Base-by-base conservation (phyloP, 2,888 invertebrate species). In the Cryptosula pallasiana region DNA sequence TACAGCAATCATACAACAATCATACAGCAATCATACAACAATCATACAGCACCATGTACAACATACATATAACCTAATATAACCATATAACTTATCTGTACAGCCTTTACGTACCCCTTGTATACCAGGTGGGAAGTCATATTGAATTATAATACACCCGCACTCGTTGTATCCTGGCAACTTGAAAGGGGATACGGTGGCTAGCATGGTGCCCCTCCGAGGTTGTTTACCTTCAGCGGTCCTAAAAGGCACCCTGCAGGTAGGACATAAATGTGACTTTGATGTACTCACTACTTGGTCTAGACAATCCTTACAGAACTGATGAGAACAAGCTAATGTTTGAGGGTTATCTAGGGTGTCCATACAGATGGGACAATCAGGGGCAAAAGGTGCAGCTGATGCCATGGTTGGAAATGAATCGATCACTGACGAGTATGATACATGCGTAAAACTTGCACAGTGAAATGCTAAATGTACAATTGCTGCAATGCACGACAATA, bases 181-280 rank as follows among this genome's bases (percentile, higher is more conserved):
- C 55, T 72, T 69, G 58, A 13, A 1, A n/a, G 1, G 9, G 29
- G 69, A n/a, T 3, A 70, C 29, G 13, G 20, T 36, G 9, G 32
- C 20, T 0, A 73, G 55, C 74, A 77, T 74, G 71, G 72, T 76
- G n/a, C 72, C 76, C 1, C 74, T 23, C 23, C 23, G 27, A 5
- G 78, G 78, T 63, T 78, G 78, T 27, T 76, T 74, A 34, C 77
- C 77, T 20, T 69, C 75, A 3, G 75, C 35, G 13, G 72, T 71
- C n/a, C 77, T 77, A 72, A 72, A 77, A 25, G 76, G 71, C 9
- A 54, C 69, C 23, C 77, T 76, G 74, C 78, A 78, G 90, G 89
- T 90, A 77, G 84, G 77, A 72, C 79, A 78, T 9, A 74, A 74
- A 27, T 70, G 20, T 55, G 70, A 36, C 45, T 70, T 70, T 23